These are phyloP conservation scores for Parthenolecanium corni DNA, from an alignment of 2,888 invertebrate genomes.

Conservation along the genomic window DNA sequence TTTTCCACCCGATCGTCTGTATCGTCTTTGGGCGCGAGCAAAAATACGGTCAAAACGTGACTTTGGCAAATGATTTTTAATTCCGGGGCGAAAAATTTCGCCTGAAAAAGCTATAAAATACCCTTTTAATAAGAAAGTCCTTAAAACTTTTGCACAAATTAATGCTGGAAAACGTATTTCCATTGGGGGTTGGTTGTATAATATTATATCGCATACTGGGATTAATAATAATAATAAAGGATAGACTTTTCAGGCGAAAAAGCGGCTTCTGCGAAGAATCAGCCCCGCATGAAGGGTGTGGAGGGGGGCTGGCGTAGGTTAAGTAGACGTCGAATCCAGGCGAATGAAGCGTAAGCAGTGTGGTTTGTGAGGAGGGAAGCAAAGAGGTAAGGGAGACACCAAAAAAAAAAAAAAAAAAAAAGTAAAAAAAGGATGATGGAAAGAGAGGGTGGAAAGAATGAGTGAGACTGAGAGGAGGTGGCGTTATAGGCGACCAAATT, in stretches of 20 bases:
- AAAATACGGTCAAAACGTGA: constrained; percentile 29
- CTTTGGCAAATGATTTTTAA: constrained; percentile 28
- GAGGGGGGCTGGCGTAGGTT: not conserved
- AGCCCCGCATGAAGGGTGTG: not conserved
- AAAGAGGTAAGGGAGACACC: no score
- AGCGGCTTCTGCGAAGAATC: constrained; percentile 25
- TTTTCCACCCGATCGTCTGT: no score
- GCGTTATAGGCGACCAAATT: constrained; percentile 29
- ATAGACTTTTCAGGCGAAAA: constrained; percentile 26
- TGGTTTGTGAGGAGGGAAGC: no score
- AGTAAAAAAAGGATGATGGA: no score
- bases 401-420: no score
- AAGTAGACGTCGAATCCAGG: constrained; percentile 24
- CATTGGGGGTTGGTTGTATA: constrained; percentile 29
- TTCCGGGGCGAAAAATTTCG: constrained; percentile 20
- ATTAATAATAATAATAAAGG: constrained; percentile 29
- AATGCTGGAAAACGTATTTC: constrained; percentile 29
- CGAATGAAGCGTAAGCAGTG: no score
- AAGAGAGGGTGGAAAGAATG: no score
- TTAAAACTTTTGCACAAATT: constrained; percentile 29
- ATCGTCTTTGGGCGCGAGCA: not conserved
- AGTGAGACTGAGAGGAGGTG: constrained; percentile 1
- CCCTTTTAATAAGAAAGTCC: constrained; percentile 29
- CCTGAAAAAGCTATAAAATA: constrained; percentile 29
- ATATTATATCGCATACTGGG: constrained; percentile 29